A percentile compares a stretch with the other conserved stretches of the same genome.
Conservation (phyloP, 2,888 invertebrate species). For the Malthinus seriepunctatus region DNA sequence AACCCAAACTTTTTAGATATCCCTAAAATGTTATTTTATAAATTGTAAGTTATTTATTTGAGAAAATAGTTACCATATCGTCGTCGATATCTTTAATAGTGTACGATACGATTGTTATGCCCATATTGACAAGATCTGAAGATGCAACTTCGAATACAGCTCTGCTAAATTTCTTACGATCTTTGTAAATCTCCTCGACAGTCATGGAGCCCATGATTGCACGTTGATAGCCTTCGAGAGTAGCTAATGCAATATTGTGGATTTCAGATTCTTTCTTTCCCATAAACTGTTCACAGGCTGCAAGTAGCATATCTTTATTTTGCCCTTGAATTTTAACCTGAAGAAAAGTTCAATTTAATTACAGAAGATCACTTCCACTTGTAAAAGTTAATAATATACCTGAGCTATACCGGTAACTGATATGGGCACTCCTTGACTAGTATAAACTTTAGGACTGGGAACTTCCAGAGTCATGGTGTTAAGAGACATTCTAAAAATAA, state of each 20-base stretch:
- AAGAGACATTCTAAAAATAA: slow-evolving; percentile 76
- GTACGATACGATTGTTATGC: slow-evolving; percentile 93
- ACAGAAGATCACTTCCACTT: neutral
- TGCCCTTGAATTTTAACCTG: slow-evolving; percentile 88
- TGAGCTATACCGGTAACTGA: slow-evolving; percentile 97
- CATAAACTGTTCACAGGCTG: slow-evolving; percentile 92
- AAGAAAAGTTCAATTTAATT: slow-evolving; percentile 21
- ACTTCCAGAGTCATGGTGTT: slow-evolving; percentile 98
- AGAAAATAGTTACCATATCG: slow-evolving; percentile 75
- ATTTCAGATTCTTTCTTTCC: slow-evolving; percentile 88
- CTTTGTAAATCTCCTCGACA: slow-evolving; percentile 95
- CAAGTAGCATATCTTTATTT: slow-evolving; percentile 85
- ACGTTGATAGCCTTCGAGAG: slow-evolving; percentile 90
- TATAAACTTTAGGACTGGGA: slow-evolving; percentile 94
- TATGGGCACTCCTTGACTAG: slow-evolving; percentile 96
- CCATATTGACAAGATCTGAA: slow-evolving; percentile 94
- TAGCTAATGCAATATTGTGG: slow-evolving; percentile 88
- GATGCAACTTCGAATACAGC: slow-evolving; percentile 94
- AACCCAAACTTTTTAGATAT: slow-evolving; percentile 91
- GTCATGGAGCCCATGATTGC: slow-evolving; percentile 98
- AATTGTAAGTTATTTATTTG: neutral
- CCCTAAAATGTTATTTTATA: slow-evolving; percentile 60
- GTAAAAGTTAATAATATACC: slow-evolving; percentile 57
- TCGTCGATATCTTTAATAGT: slow-evolving; percentile 93
- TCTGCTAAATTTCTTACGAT: slow-evolving; percentile 94